Evolutionary conservation across 2,797 vertebrate genomes (phyloP).

Genomic region (Netta rufina): DNA sequence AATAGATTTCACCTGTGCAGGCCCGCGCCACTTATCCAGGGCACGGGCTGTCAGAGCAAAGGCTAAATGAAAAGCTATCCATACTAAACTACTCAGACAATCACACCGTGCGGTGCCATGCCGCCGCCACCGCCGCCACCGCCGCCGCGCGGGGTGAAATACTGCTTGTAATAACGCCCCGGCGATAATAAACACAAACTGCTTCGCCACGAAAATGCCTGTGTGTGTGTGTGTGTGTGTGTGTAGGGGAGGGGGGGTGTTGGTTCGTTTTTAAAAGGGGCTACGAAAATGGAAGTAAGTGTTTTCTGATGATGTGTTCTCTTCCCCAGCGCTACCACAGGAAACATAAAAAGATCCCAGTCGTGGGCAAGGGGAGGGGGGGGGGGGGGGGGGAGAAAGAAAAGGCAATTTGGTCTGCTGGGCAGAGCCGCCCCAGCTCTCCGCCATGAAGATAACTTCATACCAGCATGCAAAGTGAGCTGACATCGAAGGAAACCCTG

Average conservation of each 20-base stretch:
- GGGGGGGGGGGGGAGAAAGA: not conserved
- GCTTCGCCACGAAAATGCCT: not conserved
- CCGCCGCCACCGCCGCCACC: constrained; percentile 14
- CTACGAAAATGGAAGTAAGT: not conserved
- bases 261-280: not conserved
- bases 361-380: not conserved
- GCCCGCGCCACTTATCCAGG: constrained; percentile 95
- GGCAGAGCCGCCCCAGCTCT: not conserved
- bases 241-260: not conserved
- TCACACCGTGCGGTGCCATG: constrained; percentile 68
- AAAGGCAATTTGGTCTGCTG: constrained; percentile 27
- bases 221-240: too few relatives aligned
- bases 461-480: not conserved
- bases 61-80: constrained; percentile 97
- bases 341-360: constrained; percentile 41
- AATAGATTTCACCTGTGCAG: constrained; percentile 98
- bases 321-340: not conserved
- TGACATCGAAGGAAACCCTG: constrained; percentile 10
- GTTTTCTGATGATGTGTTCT: constrained; percentile 19
- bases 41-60: constrained; percentile 88
- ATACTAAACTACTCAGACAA: constrained; percentile 82
- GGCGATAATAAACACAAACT: constrained; percentile 34
- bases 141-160: constrained; percentile 33
- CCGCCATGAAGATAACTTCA: not conserved
- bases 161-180: constrained; percentile 50